Evolutionary conservation across 1,140 invertebrate genomes (phyloP).

Genomic region (Bemisia tabaci): DNA sequence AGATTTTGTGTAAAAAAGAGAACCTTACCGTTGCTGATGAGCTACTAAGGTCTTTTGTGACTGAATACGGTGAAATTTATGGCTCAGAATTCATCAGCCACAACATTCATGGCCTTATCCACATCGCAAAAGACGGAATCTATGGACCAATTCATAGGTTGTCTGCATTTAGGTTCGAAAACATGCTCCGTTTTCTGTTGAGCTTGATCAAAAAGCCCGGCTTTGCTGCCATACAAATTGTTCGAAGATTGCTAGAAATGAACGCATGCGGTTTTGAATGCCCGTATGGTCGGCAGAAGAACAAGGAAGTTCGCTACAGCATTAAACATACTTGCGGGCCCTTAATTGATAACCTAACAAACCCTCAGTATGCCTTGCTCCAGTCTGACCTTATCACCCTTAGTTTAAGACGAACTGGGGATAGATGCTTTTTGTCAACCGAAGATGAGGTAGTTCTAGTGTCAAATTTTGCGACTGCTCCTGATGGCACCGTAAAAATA

Average conservation of each 20-base stretch:
- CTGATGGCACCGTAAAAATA: background rate
- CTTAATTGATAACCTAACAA: background rate
- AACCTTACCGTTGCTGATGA: background rate
- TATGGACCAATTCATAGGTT: constrained; percentile 8
- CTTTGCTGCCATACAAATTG: constrained; percentile 23
- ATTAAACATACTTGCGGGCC: background rate
- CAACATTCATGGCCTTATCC: constrained; percentile 24
- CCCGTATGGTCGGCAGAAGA: background rate
- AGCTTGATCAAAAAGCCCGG: constrained; percentile 18
- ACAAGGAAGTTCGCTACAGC: background rate
- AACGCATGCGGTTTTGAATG: background rate
- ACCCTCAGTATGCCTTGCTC: background rate
- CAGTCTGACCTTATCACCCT: background rate
- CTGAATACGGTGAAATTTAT: constrained; percentile 5
- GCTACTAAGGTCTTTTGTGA: constrained; percentile 12
- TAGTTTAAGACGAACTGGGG: background rate
- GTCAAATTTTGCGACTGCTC: constrained; percentile 4
- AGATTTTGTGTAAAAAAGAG: too few relatives aligned
- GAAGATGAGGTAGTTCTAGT: constrained; percentile 1
- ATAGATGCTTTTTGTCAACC: constrained; percentile 4
- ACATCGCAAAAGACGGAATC: constrained; percentile 30
- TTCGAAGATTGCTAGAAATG: constrained; percentile 17
- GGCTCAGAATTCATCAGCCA: constrained; percentile 20
- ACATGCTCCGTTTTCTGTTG: constrained; percentile 28
- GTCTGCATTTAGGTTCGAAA: constrained; percentile 33